Conservation (phyloP, 2,797 vertebrate genomes). For the Babyrousa celebensis region DNA sequence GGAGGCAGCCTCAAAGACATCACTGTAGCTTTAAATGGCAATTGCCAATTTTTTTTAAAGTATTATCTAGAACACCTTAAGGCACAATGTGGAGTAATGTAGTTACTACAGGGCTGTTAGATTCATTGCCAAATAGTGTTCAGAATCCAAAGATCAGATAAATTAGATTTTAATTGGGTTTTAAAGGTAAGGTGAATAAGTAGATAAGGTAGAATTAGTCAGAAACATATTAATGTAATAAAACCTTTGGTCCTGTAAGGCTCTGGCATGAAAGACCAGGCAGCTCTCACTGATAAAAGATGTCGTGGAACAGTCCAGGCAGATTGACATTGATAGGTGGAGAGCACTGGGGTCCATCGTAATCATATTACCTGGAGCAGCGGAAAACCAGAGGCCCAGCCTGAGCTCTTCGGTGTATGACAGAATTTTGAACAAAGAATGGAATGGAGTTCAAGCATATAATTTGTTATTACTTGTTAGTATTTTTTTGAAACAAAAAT, state of each 20-base stretch:
- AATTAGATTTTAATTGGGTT: conserved; percentile 95
- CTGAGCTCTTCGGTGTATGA: conserved; percentile 89
- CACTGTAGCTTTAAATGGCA: conserved; percentile 73
- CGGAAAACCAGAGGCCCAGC: conserved; percentile 85
- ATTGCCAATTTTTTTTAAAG: conserved; percentile 80
- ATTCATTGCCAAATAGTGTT: conserved; percentile 90
- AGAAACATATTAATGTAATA: conserved; percentile 92
- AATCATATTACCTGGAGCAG: conserved; percentile 89
- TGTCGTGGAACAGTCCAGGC: conserved; percentile 83
- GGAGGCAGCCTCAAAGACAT: not conserved
- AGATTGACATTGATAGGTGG: conserved; percentile 91
- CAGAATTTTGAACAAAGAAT: conserved; percentile 86
- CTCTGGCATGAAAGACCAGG: conserved; percentile 88
- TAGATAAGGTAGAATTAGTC: conserved; percentile 93
- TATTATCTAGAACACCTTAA: conserved; percentile 84
- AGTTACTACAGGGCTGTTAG: conserved; percentile 88
- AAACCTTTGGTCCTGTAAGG: conserved; percentile 90
- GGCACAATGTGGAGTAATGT: conserved; percentile 79
- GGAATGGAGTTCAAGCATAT: conserved; percentile 81
- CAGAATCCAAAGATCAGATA: conserved; percentile 92
- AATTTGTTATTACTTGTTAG: conserved; percentile 71
- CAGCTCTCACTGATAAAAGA: conserved; percentile 76
- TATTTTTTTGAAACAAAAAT: conserved; percentile 53
- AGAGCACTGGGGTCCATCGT: conserved; percentile 88
- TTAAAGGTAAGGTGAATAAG: conserved; percentile 93